Percentiles rank a stretch among this genome's conserved stretches.
Conservation (phyloP, 2,113 vertebrate genomes). For the Microtus ochrogaster region DNA sequence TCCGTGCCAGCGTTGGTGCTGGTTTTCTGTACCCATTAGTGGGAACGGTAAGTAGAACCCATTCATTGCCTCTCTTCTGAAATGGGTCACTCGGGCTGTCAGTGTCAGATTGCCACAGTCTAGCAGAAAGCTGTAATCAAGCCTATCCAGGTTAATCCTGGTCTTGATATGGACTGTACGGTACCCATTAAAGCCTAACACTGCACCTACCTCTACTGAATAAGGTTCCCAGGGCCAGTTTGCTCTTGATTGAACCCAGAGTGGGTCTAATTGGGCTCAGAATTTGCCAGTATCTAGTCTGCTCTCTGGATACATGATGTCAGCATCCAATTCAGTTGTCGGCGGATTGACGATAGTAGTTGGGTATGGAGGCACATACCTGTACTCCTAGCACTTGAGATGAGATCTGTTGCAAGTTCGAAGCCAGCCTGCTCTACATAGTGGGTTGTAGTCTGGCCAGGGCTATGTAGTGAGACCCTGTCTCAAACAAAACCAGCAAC, state of each 20-base stretch:
- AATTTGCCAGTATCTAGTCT: background rate
- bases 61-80: background rate
- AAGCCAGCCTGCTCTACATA: background rate
- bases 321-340: background rate
- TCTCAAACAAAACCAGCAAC: background rate
- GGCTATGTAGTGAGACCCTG: background rate
- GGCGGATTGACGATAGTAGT: background rate
- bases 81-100: background rate
- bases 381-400: background rate
- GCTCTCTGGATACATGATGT: background rate
- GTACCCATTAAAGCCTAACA: background rate
- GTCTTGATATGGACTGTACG: background rate
- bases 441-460: background rate
- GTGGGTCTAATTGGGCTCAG: background rate
- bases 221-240: background rate
- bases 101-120: background rate
- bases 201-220: background rate
- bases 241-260: constrained; percentile 17
- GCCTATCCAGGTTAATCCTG: background rate
- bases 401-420: background rate
- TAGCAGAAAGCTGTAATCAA: background rate
- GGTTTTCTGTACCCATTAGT: constrained; percentile 97
- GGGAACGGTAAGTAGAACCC: constrained; percentile 91
- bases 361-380: background rate
- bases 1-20: constrained; percentile 96